A percentile compares a stretch with the other conserved stretches of the same genome.
These are phyloP conservation scores for Muraenolepis orangiensis DNA, from an alignment of 2,797 vertebrate genomes.

Conservation along the genomic window DNA sequence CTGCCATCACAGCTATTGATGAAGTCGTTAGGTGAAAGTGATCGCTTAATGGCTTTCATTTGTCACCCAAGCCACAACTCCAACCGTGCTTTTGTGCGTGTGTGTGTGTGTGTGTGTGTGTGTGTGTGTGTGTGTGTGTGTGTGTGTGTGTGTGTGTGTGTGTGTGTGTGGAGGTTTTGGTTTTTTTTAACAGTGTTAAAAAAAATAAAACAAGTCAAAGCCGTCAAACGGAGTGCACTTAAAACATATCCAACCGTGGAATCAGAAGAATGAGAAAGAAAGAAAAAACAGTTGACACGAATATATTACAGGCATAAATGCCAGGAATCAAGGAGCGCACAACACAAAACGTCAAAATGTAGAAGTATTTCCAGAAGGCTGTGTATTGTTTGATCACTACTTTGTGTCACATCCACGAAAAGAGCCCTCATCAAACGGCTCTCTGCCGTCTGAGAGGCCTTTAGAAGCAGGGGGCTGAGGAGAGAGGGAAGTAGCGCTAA, in stretches of 20 bases:
- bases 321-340: slow-evolving; percentile 53
- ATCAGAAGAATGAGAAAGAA: too few relatives aligned
- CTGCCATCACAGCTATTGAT: slow-evolving; percentile 51
- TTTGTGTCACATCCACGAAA: slow-evolving; percentile 53
- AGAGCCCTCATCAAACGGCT: slow-evolving; percentile 49
- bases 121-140: too few relatives aligned
- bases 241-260: background rate
- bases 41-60: slow-evolving; percentile 45
- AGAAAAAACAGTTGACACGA: slow-evolving; percentile 29
- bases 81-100: background rate
- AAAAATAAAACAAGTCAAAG: background rate
- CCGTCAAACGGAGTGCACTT: background rate
- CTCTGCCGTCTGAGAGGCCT: slow-evolving; percentile 46
- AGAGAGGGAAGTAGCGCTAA: slow-evolving; percentile 46
- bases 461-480: slow-evolving; percentile 39
- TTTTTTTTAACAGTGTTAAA: slow-evolving; percentile 27
- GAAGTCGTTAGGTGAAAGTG: slow-evolving; percentile 40
- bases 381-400: slow-evolving; percentile 56
- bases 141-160: too few relatives aligned
- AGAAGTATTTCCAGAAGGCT: slow-evolving; percentile 54
- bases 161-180: slow-evolving; percentile 13
- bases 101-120: too few relatives aligned
- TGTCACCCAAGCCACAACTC: slow-evolving; percentile 39
- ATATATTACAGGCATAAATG: slow-evolving; percentile 37
- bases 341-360: slow-evolving; percentile 58